These are phyloP conservation scores for Drosophila affinis DNA, from an alignment of 2,888 invertebrate genomes.

Conservation along the genomic window DNA sequence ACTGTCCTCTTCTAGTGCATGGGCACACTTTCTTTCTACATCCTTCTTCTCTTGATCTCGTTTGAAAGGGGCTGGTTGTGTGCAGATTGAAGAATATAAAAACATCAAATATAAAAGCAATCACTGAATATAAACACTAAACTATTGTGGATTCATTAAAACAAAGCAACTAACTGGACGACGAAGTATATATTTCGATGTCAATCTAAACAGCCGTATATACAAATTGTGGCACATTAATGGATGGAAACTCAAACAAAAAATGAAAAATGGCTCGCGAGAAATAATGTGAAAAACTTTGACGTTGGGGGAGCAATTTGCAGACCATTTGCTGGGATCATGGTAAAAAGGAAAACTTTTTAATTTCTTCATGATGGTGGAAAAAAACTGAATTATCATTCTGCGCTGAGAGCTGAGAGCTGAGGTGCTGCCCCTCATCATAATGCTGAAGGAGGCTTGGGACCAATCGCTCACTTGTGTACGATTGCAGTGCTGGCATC, in stretches of 20 bases:
- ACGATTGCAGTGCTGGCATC: constrained; percentile 22
- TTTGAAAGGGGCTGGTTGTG: no score
- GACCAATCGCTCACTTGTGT: constrained; percentile 24
- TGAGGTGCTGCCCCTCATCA: constrained; percentile 15
- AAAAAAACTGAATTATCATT: constrained; percentile 55
- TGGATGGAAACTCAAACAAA: constrained; percentile 8
- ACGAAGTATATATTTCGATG: no score
- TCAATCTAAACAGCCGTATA: neutral
- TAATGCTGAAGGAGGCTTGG: constrained; percentile 2
- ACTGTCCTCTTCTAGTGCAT: no score
- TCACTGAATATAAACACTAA: no score
- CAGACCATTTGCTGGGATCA: constrained; percentile 38
- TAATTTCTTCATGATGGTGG: constrained; percentile 56
- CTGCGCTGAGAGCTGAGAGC: constrained; percentile 2
- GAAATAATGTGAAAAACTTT: constrained; percentile 26
- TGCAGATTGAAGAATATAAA: no score
- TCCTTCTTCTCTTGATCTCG: no score
- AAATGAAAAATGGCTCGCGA: constrained; percentile 23
- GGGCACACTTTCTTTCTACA: no score
- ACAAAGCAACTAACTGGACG: no score
- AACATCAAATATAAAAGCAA: no score
- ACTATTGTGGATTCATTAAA: no score
- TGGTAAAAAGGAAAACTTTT: constrained; percentile 43
- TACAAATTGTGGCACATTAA: constrained; percentile 15
- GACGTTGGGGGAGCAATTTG: constrained; percentile 47